Evolutionary conservation across 2,888 invertebrate genomes (phyloP).

Genomic region (Zygothrica quintamaculata): DNA sequence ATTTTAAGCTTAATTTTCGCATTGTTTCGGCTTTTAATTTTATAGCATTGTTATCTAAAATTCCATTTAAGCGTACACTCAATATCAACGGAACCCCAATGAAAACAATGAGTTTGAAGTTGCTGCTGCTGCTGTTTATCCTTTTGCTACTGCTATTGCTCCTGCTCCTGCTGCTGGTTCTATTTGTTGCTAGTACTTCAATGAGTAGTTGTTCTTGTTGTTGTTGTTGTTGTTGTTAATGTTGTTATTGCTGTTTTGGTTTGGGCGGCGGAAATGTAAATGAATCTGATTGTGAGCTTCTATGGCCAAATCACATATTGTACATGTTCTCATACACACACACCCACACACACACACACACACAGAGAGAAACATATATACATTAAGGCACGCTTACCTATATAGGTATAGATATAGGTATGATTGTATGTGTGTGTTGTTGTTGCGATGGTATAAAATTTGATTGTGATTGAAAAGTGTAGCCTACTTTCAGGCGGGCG

Average conservation of each 20-base stretch:
- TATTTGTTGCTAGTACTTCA: conserved; percentile 1
- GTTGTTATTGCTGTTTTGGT: conserved; percentile 29
- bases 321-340: conserved; percentile 17
- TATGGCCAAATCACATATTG: conserved; percentile 37
- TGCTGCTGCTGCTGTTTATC: neutral
- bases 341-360: conserved; percentile 8
- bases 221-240: conserved; percentile 18
- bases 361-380: too few relatives aligned
- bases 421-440: conserved; percentile 11
- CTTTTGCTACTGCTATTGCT: neutral
- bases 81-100: conserved; percentile 25
- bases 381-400: conserved; percentile 6
- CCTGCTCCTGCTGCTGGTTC: too few relatives aligned
- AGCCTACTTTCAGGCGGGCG: conserved; percentile 76
- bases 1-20: conserved; percentile 29
- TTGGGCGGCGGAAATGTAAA: conserved; percentile 67
- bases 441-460: conserved; percentile 66
- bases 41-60: conserved; percentile 43
- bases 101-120: conserved; percentile 43
- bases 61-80: conserved; percentile 40
- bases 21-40: conserved; percentile 37
- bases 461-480: conserved; percentile 80
- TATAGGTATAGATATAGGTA: too few relatives aligned
- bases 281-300: conserved; percentile 62
- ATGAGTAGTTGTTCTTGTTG: conserved; percentile 26